phyloP scores from a whole-genome alignment of 2,797 vertebrate species.

The Craterocephalus amniculus region DNA sequence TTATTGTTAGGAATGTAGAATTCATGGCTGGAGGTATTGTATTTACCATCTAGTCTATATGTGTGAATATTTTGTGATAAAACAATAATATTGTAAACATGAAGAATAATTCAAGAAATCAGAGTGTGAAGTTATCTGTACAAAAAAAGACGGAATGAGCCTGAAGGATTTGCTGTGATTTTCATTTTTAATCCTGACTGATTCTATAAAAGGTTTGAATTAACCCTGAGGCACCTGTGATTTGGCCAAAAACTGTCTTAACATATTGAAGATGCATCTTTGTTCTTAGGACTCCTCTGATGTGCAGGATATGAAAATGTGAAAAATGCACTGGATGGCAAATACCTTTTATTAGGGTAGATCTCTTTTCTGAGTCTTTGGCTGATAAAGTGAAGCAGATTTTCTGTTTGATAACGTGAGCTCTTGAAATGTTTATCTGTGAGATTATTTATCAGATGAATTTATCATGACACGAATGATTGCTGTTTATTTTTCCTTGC shows the following conservation, averaged over 20 bases:
- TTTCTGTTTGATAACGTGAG: conserved; percentile 27
- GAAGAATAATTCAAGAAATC: conserved; percentile 68
- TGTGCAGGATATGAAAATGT: conserved; percentile 31
- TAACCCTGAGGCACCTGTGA: conserved; percentile 44
- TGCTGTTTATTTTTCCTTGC: conserved; percentile 18
- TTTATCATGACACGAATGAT: conserved; percentile 33
- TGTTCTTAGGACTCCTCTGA: conserved; percentile 50
- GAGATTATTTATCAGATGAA: conserved; percentile 34
- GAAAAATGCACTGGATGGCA: conserved; percentile 21
- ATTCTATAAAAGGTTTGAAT: conserved; percentile 43
- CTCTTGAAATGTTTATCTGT: conserved; percentile 24
- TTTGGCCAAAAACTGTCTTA: conserved; percentile 67
- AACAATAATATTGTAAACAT: conserved; percentile 68
- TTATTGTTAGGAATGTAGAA: conserved; percentile 78
- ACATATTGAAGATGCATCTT: conserved; percentile 49
- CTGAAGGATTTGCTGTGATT: conserved; percentile 62
- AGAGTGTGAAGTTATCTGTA: conserved; percentile 66
- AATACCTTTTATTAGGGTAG: conserved; percentile 1
- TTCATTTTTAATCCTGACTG: conserved; percentile 58
- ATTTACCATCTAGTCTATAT: conserved; percentile 61
- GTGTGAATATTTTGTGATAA: conserved; percentile 82
- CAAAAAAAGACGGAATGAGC: conserved; percentile 57
- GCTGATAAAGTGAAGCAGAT: conserved; percentile 8
- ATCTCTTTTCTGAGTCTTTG: not conserved
- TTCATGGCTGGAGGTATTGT: conserved; percentile 64